phyloP scores from a whole-genome alignment of 2,797 vertebrate genomes.

The Parambassis ranga region DNA sequence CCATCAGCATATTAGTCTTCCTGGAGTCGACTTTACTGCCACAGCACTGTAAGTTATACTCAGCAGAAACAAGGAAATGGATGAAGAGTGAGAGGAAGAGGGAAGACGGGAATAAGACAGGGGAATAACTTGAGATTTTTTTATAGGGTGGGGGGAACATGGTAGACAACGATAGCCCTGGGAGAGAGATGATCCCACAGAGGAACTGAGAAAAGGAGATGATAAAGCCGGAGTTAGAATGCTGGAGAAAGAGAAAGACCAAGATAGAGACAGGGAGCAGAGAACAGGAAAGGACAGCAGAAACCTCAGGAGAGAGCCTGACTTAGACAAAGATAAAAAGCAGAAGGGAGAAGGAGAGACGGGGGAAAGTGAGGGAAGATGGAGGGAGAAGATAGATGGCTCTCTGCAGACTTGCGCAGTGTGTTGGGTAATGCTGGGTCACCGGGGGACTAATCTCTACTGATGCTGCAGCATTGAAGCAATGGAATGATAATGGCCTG shows the following conservation, averaged over 20 bases:
- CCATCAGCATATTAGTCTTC: conserved; percentile 43
- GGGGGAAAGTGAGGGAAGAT: conserved; percentile 35
- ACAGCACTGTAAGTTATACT: conserved; percentile 26
- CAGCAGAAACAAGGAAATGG: conserved; percentile 24
- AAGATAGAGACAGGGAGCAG: conserved; percentile 38
- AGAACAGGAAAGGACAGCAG: conserved; percentile 40
- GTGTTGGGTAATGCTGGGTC: conserved; percentile 66
- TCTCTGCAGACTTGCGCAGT: conserved; percentile 70
- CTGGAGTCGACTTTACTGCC: conserved; percentile 27
- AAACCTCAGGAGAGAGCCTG: conserved; percentile 45
- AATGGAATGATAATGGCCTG: conserved; percentile 72
- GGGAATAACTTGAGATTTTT: background rate
- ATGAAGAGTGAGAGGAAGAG: background rate
- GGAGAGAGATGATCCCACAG: conserved; percentile 19
- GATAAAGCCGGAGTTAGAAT: conserved; percentile 10
- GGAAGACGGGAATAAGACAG: background rate
- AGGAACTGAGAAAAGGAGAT: background rate
- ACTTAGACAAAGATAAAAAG: conserved; percentile 40
- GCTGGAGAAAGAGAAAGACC: background rate
- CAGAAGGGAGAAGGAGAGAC: background rate
- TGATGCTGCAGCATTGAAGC: conserved; percentile 61
- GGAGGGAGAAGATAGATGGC: conserved; percentile 54
- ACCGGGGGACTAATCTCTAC: conserved; percentile 62
- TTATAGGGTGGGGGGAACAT: background rate
- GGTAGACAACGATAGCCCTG: conserved; percentile 1